These are phyloP conservation scores for Podarcis raffonei DNA, from an alignment of 2,113 vertebrate genomes.

Conservation along the genomic window DNA sequence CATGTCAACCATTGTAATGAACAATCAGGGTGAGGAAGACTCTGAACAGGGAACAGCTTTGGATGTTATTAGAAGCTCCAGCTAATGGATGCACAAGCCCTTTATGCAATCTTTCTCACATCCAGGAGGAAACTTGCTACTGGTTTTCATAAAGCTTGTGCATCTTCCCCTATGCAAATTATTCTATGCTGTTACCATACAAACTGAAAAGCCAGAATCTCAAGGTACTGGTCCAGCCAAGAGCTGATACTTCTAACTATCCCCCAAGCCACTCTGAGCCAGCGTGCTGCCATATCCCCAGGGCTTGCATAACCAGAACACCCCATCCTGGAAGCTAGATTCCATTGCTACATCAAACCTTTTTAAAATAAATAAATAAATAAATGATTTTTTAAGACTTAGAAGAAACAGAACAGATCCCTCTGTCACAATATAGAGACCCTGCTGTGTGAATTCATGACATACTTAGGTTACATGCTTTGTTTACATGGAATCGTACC, in stretches of 20 bases:
- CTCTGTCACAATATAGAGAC: no score
- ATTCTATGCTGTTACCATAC: not conserved
- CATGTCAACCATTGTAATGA: not conserved
- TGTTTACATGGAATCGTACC: conserved; percentile 41
- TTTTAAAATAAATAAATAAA: not conserved
- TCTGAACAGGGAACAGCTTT: not conserved
- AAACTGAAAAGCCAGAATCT: not conserved
- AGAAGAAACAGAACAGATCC: no score
- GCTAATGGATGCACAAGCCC: not conserved
- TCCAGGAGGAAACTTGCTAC: not conserved
- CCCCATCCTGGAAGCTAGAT: not conserved
- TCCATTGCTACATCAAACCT: not conserved
- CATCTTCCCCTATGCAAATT: not conserved
- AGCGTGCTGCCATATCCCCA: not conserved
- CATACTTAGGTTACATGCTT: not conserved
- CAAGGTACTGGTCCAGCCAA: not conserved
- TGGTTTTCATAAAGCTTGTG: not conserved
- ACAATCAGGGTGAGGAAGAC: not conserved
- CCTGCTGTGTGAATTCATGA: not conserved
- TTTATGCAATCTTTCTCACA: not conserved
- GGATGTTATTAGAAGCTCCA: not conserved
- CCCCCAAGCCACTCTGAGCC: not conserved
- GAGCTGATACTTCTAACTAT: not conserved
- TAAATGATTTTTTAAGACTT: no score
- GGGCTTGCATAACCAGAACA: not conserved